A percentile compares a stretch with the other conserved stretches of the same genome.
phyloP scores from a whole-genome alignment of 2,797 vertebrate species.

The Linurgus olivaceus region DNA sequence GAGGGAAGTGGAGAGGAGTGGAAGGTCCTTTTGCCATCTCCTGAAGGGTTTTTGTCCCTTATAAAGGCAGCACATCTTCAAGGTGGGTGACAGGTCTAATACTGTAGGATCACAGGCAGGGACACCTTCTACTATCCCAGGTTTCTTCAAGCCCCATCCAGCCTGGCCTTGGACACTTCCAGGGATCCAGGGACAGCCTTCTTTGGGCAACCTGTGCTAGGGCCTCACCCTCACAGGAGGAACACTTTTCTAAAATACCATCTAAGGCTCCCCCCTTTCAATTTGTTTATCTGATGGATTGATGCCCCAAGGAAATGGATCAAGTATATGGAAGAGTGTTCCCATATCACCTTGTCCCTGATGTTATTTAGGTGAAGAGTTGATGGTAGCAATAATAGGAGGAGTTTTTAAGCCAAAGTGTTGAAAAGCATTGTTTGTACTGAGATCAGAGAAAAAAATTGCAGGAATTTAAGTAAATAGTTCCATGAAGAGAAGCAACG shows the following conservation, averaged over 20 bases:
- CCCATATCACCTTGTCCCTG: rapidly evolving
- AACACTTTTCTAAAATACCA: neutral
- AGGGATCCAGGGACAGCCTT: neutral
- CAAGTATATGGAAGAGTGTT: neutral
- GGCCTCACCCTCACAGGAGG: neutral
- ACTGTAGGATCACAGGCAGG: neutral
- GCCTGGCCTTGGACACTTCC: neutral
- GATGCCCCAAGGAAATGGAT: neutral
- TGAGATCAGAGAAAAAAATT: neutral
- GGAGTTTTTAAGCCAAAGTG: neutral
- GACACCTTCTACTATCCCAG: neutral
- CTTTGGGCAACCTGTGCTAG: neutral
- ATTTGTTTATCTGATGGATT: neutral
- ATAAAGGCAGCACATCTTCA: neutral
- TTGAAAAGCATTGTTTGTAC: neutral
- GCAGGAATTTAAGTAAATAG: neutral
- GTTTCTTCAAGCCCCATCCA: rapidly evolving
- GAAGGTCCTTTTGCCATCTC: neutral
- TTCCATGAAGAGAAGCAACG: neutral
- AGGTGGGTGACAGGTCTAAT: neutral
- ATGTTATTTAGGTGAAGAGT: neutral
- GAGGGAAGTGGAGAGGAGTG: neutral
- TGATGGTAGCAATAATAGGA: neutral
- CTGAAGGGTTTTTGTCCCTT: neutral
- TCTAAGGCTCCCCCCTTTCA: neutral